These are phyloP conservation scores for Psettodes erumei DNA, from an alignment of 2,113 vertebrate genomes.

Conservation along the genomic window DNA sequence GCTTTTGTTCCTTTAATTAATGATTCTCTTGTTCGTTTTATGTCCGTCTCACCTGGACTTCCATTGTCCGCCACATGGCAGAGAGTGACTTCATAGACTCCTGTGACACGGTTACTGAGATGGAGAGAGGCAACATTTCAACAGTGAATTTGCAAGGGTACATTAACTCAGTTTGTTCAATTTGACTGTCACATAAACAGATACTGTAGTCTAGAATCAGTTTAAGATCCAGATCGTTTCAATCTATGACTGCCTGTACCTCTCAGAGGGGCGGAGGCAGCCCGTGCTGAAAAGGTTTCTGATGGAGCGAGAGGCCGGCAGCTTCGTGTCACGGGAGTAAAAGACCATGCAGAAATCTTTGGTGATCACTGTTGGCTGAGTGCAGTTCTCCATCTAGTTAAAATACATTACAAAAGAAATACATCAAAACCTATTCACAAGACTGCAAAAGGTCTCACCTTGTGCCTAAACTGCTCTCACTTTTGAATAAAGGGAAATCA, in stretches of 20 bases:
- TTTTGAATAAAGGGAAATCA: not conserved
- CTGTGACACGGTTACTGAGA: constrained; percentile 92
- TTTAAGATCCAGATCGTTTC: not conserved
- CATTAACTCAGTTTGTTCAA: no score
- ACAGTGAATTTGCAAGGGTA: no score
- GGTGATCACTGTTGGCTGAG: constrained; percentile 94
- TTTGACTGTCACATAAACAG: no score
- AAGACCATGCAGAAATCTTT: constrained; percentile 99
- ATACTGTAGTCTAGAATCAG: not conserved
- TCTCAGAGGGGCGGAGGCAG: constrained; percentile 91
- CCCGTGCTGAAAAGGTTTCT: constrained; percentile 96
- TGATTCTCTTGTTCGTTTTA: not conserved
- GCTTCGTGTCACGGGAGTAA: constrained; percentile 94
- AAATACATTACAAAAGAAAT: not conserved
- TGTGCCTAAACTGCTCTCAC: not conserved
- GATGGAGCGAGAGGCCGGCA: constrained; percentile 95
- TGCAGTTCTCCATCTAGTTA: constrained; percentile 96
- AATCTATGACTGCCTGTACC: constrained; percentile 77
- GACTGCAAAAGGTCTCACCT: not conserved
- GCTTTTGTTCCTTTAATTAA: not conserved
- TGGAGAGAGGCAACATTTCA: constrained; percentile 4
- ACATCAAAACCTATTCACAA: not conserved
- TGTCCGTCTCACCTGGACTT: constrained; percentile 88
- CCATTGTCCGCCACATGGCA: constrained; percentile 92
- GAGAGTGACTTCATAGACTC: constrained; percentile 95